Evolutionary conservation across 2,888 invertebrate species (phyloP).

Genomic region (Stratiomys singularior): DNA sequence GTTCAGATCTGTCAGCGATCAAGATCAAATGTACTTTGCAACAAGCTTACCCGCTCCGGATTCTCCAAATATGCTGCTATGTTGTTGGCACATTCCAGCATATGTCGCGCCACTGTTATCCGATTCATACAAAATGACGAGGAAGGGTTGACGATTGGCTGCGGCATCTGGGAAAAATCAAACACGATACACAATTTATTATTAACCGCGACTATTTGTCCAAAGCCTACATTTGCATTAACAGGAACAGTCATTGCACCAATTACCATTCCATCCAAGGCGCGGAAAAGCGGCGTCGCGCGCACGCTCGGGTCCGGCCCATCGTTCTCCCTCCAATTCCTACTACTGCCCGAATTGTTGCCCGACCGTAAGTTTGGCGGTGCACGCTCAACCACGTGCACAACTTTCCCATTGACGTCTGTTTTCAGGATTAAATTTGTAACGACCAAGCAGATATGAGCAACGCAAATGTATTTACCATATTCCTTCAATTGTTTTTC

Average conservation of each 20-base stretch:
- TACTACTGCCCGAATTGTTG: conserved; percentile 57
- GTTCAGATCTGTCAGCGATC: conserved; percentile 1
- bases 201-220: conserved; percentile 12
- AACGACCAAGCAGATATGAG: conserved; percentile 7
- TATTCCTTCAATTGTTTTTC: conserved; percentile 86
- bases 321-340: conserved; percentile 60
- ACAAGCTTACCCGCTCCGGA: conserved; percentile 59
- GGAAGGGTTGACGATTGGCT: conserved; percentile 60
- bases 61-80: conserved; percentile 65
- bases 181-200: background rate
- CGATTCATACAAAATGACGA: conserved; percentile 66
- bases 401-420: conserved; percentile 92
- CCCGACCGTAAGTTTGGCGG: conserved; percentile 72
- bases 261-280: conserved; percentile 64
- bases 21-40: background rate
- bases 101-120: conserved; percentile 65
- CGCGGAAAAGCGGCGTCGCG: conserved; percentile 62
- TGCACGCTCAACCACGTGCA: conserved; percentile 89
- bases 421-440: conserved; percentile 51
- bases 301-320: conserved; percentile 59
- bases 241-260: conserved; percentile 66
- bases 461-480: conserved; percentile 73
- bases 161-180: conserved; percentile 55
- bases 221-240: conserved; percentile 56
- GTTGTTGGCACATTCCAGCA: conserved; percentile 65